Evolutionary conservation across 1,140 invertebrate genomes (phyloP).

Genomic region (Drosophila fuyamai): DNA sequence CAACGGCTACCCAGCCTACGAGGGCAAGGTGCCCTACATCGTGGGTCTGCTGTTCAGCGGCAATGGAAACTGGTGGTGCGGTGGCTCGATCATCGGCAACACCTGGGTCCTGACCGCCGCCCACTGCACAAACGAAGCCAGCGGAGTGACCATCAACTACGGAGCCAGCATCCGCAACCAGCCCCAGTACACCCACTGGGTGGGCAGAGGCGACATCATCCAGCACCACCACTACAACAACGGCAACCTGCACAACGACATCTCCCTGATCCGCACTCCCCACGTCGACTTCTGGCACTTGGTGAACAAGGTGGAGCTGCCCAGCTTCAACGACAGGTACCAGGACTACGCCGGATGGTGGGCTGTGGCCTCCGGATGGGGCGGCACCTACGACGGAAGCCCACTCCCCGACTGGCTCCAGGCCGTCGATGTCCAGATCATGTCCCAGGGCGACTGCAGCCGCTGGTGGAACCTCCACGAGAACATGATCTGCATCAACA

Average conservation of each 20-base stretch:
- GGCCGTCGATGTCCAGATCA: constrained; percentile 30
- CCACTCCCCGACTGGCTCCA: constrained; percentile 39
- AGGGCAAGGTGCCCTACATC: constrained; percentile 25
- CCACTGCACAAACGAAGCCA: constrained; percentile 23
- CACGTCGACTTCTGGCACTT: constrained; percentile 32
- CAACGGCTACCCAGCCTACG: constrained; percentile 23
- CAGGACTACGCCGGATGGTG: constrained; percentile 24
- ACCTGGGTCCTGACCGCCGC: constrained; percentile 28
- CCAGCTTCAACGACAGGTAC: constrained; percentile 26
- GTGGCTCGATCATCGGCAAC: constrained; percentile 26
- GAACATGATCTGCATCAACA: constrained; percentile 62
- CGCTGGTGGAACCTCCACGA: constrained; percentile 17
- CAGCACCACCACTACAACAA: constrained; percentile 39
- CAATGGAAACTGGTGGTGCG: constrained; percentile 27
- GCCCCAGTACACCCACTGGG: constrained; percentile 32
- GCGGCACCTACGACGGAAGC: constrained; percentile 28
- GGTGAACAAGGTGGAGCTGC: constrained; percentile 38
- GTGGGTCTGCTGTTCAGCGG: constrained; percentile 15
- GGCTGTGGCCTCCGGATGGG: constrained; percentile 36
- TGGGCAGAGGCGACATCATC: constrained; percentile 20
- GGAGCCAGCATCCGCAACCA: constrained; percentile 30
- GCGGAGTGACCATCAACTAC: constrained; percentile 33
- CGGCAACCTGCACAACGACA: constrained; percentile 42
- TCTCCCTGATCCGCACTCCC: constrained; percentile 33
- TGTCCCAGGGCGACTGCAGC: constrained; percentile 38